Evolutionary conservation across 2,113 vertebrate species (phyloP).

Genomic region (Pangasianodon hypophthalmus): DNA sequence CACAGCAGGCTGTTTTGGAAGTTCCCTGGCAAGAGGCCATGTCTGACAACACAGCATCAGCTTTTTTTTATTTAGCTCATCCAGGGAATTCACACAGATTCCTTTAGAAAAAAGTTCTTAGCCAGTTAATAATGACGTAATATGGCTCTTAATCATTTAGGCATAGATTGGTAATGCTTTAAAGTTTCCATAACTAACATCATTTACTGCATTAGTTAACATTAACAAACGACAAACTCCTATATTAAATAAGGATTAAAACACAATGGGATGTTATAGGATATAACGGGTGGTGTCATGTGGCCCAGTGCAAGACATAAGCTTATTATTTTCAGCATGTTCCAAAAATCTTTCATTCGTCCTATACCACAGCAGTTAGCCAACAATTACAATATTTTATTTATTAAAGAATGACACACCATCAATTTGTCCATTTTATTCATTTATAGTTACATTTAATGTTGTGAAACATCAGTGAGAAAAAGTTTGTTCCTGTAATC

Average conservation of each 20-base stretch:
- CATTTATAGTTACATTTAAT: not conserved
- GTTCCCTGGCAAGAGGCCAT: constrained; percentile 36
- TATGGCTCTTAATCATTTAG: not conserved
- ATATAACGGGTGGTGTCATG: too few species aligned
- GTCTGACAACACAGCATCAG: constrained; percentile 26
- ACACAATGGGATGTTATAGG: not conserved
- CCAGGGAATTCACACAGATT: not conserved
- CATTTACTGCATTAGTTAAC: not conserved
- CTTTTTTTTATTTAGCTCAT: constrained; percentile 15
- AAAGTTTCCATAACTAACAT: not conserved
- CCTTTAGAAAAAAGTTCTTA: not conserved
- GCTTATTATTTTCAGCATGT: too few species aligned
- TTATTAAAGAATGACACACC: not conserved
- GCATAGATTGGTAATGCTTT: not conserved
- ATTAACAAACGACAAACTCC: not conserved
- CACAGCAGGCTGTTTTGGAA: constrained; percentile 25
- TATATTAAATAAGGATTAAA: not conserved
- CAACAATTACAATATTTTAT: too few species aligned
- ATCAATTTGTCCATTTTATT: not conserved
- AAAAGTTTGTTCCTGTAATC: too few species aligned
- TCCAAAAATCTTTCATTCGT: too few species aligned
- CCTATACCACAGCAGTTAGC: not conserved
- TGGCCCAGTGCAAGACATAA: too few species aligned
- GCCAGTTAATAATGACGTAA: not conserved
- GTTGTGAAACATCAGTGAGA: not conserved